A percentile compares a stretch with the other conserved stretches of the same genome.
These are phyloP conservation scores for Gallinago jamesoni DNA, from an alignment of 2,113 vertebrate species.

Conservation along the genomic window DNA sequence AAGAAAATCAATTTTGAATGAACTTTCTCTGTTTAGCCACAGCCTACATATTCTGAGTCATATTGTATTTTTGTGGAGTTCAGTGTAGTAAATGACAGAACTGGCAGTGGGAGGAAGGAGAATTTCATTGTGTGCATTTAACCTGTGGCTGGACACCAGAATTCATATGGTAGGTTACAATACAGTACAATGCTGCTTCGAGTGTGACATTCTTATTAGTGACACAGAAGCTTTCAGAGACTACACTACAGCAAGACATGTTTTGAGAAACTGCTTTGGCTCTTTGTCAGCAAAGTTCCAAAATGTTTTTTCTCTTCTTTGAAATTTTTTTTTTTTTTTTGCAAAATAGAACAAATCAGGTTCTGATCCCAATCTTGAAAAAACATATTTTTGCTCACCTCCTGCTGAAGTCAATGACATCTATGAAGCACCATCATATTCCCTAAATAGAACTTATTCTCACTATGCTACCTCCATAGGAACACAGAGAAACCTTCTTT, in stretches of 20 bases:
- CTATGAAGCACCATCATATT: background rate
- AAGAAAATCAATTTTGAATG: slow-evolving; percentile 85
- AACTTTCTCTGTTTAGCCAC: slow-evolving; percentile 71
- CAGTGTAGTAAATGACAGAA: slow-evolving; percentile 46
- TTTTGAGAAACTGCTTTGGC: slow-evolving; percentile 18
- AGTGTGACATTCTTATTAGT: slow-evolving; percentile 13
- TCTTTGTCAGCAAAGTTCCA: background rate
- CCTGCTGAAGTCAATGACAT: background rate
- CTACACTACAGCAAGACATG: background rate
- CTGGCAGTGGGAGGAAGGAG: slow-evolving; percentile 51
- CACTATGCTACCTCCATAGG: background rate
- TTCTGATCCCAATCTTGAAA: background rate
- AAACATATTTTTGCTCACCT: background rate
- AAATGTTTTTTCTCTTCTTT: background rate
- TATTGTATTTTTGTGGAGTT: slow-evolving; percentile 63
- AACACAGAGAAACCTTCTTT: background rate
- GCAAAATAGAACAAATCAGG: background rate
- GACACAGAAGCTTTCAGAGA: background rate
- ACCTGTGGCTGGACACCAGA: slow-evolving; percentile 54
- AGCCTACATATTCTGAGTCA: slow-evolving; percentile 69
- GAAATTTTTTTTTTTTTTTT: background rate
- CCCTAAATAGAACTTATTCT: background rate
- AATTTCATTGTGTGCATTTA: slow-evolving; percentile 57
- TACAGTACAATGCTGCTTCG: slow-evolving; percentile 25
- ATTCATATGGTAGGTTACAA: slow-evolving; percentile 48